Percentiles rank a stretch among this genome's conserved stretches.
phyloP scores from a whole-genome alignment of 2,113 vertebrate genomes.

The Lutjanus erythropterus region DNA sequence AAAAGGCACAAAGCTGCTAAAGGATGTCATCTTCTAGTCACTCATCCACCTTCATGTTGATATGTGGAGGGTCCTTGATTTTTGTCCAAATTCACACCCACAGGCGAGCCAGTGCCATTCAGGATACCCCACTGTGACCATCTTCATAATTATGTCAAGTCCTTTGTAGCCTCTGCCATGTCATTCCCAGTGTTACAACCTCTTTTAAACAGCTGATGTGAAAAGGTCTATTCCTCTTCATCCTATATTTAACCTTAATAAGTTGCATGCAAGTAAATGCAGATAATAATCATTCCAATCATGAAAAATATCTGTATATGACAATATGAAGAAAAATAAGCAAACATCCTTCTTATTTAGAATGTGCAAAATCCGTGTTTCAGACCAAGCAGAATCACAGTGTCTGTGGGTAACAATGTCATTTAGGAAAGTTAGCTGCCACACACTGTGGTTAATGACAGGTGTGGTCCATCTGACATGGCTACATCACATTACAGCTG shows the following conservation, averaged over 20 bases:
- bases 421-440: too few relatives aligned
- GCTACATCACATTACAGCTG: too few relatives aligned
- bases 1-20: neutral
- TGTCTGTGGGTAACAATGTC: too few relatives aligned
- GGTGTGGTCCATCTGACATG: too few relatives aligned
- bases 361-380: neutral
- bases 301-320: neutral
- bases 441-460: too few relatives aligned
- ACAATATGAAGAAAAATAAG: neutral
- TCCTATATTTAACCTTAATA: neutral
- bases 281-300: neutral
- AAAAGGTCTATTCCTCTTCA: neutral
- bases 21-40: neutral
- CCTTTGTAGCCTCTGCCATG: too few relatives aligned
- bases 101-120: neutral
- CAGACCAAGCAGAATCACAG: too few relatives aligned
- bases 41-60: neutral
- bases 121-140: neutral
- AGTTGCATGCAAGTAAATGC: neutral
- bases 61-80: neutral
- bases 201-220: neutral
- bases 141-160: neutral
- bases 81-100: neutral
- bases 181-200: neutral
- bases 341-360: neutral